phyloP scores from a whole-genome alignment of 2,888 invertebrate species.

The Callimorpha dominula region DNA sequence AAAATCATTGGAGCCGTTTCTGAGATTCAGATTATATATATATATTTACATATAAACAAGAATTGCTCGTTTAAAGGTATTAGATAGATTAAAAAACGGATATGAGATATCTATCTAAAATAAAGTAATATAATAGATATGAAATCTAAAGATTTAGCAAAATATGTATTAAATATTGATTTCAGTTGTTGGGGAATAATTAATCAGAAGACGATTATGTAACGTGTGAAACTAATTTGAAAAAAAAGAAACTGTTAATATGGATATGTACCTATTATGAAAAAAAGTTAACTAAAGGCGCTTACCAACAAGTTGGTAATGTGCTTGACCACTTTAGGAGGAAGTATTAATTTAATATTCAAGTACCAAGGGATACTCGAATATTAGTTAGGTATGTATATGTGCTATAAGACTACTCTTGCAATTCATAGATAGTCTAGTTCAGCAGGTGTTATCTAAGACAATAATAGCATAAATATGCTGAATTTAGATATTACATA shows the following conservation, averaged over 20 bases:
- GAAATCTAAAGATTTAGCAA: neutral
- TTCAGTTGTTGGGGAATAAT: neutral
- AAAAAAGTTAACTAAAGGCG: neutral
- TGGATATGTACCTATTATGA: neutral
- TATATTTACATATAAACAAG: too few relatives aligned
- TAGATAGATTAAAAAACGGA: too few relatives aligned
- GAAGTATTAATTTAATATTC: neutral
- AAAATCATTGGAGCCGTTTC: neutral
- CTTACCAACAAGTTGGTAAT: neutral
- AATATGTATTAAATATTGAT: neutral
- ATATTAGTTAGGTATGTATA: neutral
- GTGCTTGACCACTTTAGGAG: neutral
- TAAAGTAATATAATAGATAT: too few relatives aligned
- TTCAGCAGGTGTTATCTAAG: neutral
- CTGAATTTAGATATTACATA: neutral
- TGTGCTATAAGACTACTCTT: neutral
- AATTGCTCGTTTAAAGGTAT: too few relatives aligned
- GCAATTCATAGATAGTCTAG: neutral
- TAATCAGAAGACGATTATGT: neutral
- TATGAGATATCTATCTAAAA: too few relatives aligned
- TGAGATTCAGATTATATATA: too few relatives aligned
- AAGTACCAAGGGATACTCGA: neutral
- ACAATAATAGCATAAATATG: neutral
- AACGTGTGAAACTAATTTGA: neutral
- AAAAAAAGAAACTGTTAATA: neutral